Percentiles rank a stretch among this genome's conserved stretches.
phyloP scores from a whole-genome alignment of 35 echinoderm and acorn worm genomes.

The Hemicentrotus pulcherrimus region DNA sequence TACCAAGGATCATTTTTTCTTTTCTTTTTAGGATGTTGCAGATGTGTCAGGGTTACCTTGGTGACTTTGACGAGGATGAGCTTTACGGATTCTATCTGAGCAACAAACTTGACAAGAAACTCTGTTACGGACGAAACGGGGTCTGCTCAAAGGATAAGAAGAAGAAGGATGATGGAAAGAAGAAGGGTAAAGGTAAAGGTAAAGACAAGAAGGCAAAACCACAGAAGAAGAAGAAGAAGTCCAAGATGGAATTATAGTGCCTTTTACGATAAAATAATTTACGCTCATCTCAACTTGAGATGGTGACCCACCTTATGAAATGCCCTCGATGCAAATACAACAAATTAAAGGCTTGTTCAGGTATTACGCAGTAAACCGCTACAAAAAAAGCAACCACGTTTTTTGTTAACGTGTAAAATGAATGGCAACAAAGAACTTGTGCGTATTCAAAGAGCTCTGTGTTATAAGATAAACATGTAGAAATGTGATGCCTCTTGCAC shows the following conservation, averaged over 20 bases:
- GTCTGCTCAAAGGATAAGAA: slow-evolving; percentile 49
- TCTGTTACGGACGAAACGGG: slow-evolving; percentile 46
- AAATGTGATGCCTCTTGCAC: no score
- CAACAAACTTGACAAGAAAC: slow-evolving; percentile 51
- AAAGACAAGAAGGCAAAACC: slow-evolving; percentile 9
- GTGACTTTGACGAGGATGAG: slow-evolving; percentile 79
- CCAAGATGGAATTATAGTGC: background rate
- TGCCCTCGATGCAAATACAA: no score
- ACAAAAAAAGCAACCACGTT: no score
- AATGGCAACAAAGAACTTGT: no score
- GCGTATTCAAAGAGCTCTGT: no score
- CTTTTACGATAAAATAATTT: background rate
- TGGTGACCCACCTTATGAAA: no score
- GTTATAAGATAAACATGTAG: no score
- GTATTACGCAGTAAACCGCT: no score
- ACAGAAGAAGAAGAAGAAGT: slow-evolving; percentile 43
- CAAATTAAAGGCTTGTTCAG: no score
- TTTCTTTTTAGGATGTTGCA: slow-evolving; percentile 62
- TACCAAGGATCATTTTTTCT: background rate
- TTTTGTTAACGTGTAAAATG: no score
- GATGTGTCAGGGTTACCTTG: slow-evolving; percentile 71
- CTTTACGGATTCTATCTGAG: slow-evolving; percentile 69
- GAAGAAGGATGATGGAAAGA: slow-evolving; percentile 31
- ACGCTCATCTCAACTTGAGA: no score
- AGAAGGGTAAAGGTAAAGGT: slow-evolving; percentile 9